Evolutionary conservation across 2,797 vertebrate genomes (phyloP).

Genomic region (Sciurus vulgaris): DNA sequence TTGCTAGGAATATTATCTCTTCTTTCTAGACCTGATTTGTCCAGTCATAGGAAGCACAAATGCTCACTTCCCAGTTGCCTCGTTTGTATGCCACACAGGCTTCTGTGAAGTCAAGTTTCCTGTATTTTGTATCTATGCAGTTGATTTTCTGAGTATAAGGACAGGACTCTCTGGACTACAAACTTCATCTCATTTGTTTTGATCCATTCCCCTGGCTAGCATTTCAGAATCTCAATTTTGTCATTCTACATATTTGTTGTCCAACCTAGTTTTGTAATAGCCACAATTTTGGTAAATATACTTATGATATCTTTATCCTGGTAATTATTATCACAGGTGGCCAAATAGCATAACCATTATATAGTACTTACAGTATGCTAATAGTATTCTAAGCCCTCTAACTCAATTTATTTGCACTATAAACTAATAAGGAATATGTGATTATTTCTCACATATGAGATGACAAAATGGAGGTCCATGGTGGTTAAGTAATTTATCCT

Average conservation of each 20-base stretch:
- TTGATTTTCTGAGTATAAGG: slow-evolving; percentile 36
- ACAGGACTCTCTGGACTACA: not conserved
- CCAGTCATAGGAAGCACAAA: not conserved
- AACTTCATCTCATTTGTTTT: slow-evolving; percentile 40
- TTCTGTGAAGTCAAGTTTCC: not conserved
- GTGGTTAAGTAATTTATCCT: not conserved
- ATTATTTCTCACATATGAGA: slow-evolving; percentile 45
- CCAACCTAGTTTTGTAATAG: not conserved
- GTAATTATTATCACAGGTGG: not conserved
- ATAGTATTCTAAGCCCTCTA: slow-evolving; percentile 29
- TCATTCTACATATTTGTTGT: slow-evolving; percentile 27
- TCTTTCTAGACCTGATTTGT: not conserved
- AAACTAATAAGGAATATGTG: not conserved
- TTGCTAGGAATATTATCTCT: not conserved
- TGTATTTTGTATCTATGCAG: not conserved
- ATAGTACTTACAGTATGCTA: not conserved
- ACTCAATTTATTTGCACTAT: slow-evolving; percentile 43
- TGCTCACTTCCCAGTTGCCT: not conserved
- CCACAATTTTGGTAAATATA: slow-evolving; percentile 21
- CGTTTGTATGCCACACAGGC: not conserved
- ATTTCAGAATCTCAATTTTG: slow-evolving; percentile 56
- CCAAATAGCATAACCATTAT: slow-evolving; percentile 53
- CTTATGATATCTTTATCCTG: slow-evolving; percentile 33
- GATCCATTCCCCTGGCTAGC: slow-evolving; percentile 7
- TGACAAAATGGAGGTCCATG: not conserved